Conservation (phyloP, 2,113 vertebrate species). For the Sterna hirundo region DNA sequence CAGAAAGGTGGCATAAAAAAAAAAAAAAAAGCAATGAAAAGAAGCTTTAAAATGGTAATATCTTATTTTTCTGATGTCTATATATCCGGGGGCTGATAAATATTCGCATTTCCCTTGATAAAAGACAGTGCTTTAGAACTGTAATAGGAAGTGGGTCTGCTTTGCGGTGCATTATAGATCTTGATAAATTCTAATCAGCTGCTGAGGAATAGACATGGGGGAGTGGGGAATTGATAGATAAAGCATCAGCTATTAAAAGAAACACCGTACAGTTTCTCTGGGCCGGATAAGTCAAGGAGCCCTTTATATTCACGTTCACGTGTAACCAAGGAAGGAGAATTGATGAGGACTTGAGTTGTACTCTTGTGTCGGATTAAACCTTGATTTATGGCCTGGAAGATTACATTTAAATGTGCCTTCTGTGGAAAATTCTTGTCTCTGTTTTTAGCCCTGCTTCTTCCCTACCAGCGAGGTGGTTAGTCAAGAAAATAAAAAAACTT, state of each 20-base stretch:
- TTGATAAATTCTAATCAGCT: constrained; percentile 23
- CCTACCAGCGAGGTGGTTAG: not conserved
- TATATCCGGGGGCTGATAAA: not conserved
- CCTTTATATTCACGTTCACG: not conserved
- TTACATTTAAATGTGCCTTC: not conserved
- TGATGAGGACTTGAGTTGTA: not conserved
- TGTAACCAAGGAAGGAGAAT: not conserved
- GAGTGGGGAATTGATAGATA: constrained; percentile 5
- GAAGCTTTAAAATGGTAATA: not conserved
- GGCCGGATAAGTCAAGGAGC: not conserved
- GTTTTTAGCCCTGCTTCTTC: not conserved
- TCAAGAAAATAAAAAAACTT: not conserved
- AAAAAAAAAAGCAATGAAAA: not conserved
- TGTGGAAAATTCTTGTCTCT: not conserved
- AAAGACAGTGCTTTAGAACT: not conserved
- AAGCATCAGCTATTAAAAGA: constrained; percentile 23
- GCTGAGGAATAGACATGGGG: not conserved
- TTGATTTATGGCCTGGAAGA: constrained; percentile 32
- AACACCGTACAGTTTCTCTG: not conserved
- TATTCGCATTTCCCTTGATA: not conserved
- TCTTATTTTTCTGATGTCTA: not conserved
- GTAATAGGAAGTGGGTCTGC: not conserved
- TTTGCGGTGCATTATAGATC: not conserved
- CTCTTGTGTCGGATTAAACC: not conserved
- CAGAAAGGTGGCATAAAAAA: not conserved